Base-by-base conservation (phyloP, 2,888 invertebrate species). In the Griposia aprilina region DNA sequence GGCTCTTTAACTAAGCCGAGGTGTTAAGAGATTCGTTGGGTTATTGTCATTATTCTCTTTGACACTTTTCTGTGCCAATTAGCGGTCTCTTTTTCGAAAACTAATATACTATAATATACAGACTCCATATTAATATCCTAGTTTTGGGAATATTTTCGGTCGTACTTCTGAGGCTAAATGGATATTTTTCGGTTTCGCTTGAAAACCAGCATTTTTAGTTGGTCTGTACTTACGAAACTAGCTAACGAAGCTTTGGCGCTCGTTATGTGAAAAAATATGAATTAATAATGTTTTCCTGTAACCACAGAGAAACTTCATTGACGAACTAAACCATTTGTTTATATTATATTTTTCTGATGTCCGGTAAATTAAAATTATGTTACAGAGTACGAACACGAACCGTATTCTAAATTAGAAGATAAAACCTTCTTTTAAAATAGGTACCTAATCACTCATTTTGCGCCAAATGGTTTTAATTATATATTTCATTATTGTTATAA, bases 21-120 rank as follows among this genome's bases (percentile, higher is more conserved):
- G n/a, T 78, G 78, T 76, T 65, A 62, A 65, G 2, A 65, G 74
- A 82, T 73, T 36, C 63, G 36, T 62, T 57, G 36, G 41, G 48
- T 70, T 55, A 36, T n/a, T 26, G 48, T 13, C 50, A 45, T 74
- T 74, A 77, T 70, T 73, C 7, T 62, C n/a, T 52, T 72, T 57
- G 36, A 48, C 41, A 62, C 17, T 23, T 57, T 66, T 67, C 41
- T 65, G 30, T 41, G 66, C 68, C 63, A 77, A 80, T 70, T 62
- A 78, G 2, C 26, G 23, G 11, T 23, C 26, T 41, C 5, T 13
- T 45, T 67, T 62, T 55, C 20, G 45, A 67, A 74, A 48, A 45
- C 6, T 3, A 26, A 26, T 52, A 55, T 41, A 59, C 11, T 65
- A 3, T 3, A 26, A 26, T 52, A 55, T 41, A 59, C 11, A 59